Percentiles rank a stretch among this genome's conserved stretches.
These are phyloP conservation scores for Cantharis flavilabris DNA, from an alignment of 2,888 invertebrate species.

Conservation along the genomic window DNA sequence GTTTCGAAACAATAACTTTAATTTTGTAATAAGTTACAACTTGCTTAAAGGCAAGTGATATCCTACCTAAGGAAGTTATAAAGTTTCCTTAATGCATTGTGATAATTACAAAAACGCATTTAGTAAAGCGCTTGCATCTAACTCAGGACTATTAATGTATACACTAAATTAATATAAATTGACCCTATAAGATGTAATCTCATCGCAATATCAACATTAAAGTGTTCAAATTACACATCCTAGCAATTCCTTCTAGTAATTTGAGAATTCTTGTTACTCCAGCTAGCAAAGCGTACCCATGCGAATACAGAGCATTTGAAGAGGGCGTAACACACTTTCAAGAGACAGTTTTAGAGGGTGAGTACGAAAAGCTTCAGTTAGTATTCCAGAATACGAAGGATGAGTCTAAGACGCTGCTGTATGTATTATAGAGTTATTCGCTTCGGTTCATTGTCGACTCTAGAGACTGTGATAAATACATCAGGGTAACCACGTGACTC, in stretches of 20 bases:
- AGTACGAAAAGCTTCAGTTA: conserved; percentile 16
- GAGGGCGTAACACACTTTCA: conserved; percentile 21
- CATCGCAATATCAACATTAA: conserved; percentile 18
- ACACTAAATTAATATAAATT: conserved; percentile 23
- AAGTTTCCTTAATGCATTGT: neutral
- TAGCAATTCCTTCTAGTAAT: conserved; percentile 27
- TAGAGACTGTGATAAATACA: conserved; percentile 50
- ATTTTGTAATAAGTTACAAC: neutral
- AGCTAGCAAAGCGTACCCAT: conserved; percentile 21
- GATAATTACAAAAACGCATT: conserved; percentile 1
- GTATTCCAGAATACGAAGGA: conserved; percentile 7
- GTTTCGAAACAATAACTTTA: neutral
- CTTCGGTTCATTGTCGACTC: conserved; percentile 45
- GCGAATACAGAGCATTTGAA: conserved; percentile 20
- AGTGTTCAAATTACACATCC: conserved; percentile 19
- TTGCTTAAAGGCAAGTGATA: neutral
- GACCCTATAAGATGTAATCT: conserved; percentile 20
- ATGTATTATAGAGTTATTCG: conserved; percentile 46
- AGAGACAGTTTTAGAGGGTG: conserved; percentile 2
- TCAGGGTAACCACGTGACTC: conserved; percentile 49
- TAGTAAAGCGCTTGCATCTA: neutral
- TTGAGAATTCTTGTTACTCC: conserved; percentile 28
- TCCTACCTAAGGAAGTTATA: neutral
- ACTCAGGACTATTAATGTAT: conserved; percentile 2
- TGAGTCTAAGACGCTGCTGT: conserved; percentile 30